phyloP scores from a whole-genome alignment of 2,797 vertebrate genomes.

The Protonibea diacanthus region DNA sequence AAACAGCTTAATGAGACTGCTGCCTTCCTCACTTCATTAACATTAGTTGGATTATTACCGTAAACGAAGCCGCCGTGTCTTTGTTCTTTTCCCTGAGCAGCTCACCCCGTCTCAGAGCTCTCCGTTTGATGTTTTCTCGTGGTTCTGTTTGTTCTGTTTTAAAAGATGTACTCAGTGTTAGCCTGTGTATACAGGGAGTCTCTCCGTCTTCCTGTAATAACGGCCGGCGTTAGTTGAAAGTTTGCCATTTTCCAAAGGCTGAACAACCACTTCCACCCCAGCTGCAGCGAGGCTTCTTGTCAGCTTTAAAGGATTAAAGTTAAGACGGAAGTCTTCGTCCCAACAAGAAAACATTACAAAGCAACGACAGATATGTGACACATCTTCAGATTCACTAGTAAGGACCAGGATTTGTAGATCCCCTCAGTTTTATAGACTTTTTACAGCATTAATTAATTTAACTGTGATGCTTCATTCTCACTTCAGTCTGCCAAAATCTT shows the following conservation, averaged over 20 bases:
- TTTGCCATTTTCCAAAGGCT: conserved; percentile 9
- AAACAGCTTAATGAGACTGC: conserved; percentile 5
- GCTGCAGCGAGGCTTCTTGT: not conserved
- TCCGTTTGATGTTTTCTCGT: not conserved
- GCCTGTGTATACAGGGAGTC: not conserved
- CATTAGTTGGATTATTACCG: not conserved
- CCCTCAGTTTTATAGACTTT: too few relatives aligned
- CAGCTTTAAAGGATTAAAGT: conserved; percentile 1
- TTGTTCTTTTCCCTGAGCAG: too few relatives aligned
- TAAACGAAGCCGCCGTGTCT: not conserved
- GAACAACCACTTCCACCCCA: not conserved
- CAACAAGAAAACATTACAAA: too few relatives aligned
- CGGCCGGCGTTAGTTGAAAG: conserved; percentile 1
- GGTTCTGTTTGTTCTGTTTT: not conserved
- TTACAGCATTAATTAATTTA: too few relatives aligned
- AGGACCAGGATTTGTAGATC: too few relatives aligned
- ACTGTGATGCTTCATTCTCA: too few relatives aligned
- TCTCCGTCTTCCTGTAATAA: conserved; percentile 12
- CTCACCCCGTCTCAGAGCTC: not conserved
- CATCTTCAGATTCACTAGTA: too few relatives aligned
- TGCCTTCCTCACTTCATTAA: conserved; percentile 14
- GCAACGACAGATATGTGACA: too few relatives aligned
- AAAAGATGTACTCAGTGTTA: not conserved
- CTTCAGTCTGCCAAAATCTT: too few relatives aligned
- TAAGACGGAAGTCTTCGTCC: not conserved